Evolutionary conservation across 2,888 invertebrate species (phyloP), one percentile per base, ranked within the genome.

Genomic region (Electrophaes corylata): DNA sequence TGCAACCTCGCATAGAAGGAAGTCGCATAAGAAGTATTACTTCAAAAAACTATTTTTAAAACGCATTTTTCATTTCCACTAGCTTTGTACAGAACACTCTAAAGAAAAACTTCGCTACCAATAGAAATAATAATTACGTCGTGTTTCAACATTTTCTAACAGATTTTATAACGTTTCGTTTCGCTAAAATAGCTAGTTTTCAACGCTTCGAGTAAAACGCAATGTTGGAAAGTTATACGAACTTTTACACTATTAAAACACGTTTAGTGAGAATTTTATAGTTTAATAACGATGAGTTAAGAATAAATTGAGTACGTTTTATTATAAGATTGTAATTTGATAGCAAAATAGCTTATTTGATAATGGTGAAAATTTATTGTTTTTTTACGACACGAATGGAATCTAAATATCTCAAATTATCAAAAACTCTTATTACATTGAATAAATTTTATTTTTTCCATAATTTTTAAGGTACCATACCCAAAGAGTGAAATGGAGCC

Each of bases 211-310:
- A 46, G 46, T 20, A 23, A n/a, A 10, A 29, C 20, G 33, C 44
- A 33, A 35, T 23, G 33, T 26, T 18, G 18, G 6, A 29, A 43
- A 54, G 47, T 47, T 39, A 47, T 31, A 23, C 20, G 26, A 53
- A 53, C 37, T 37, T 45, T 45, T 19, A 39, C 26, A 35, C 35
- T 44, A 26, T 39, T 5, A 37, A 37, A 19, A 39, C 39, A 45
- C 39, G 19, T 19, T 19, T 16, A 46, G 8, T 31, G 8, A 43
- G 43, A 43, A 43, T 26, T 43, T 43, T 41, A n/a, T 41, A 12
- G 40, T 8, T n/a, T n/a, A n/a, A 14, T 20, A 18, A 40, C 19
- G 18, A n/a, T 19, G 40, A 40, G 11, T 4, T 35, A 33, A 14
- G 16, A 37, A n/a, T n/a, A n/a, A 31, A n/a, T n/a, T 3, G 11